Conservation (phyloP, 2,888 invertebrate genomes). For the Limnephilus marmoratus region DNA sequence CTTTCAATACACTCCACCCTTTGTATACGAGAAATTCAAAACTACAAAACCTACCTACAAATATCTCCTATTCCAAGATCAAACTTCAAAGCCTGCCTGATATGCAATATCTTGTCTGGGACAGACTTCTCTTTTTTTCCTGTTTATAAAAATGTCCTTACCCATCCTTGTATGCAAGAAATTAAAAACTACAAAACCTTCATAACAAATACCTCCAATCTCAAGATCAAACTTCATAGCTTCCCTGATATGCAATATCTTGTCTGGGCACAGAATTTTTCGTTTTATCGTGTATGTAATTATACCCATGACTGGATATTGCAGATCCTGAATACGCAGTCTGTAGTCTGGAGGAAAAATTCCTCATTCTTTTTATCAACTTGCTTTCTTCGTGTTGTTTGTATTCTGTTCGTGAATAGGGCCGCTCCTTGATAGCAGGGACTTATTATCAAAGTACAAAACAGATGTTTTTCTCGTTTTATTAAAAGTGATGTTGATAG, state of each 20-base stretch:
- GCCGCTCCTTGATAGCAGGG: background rate
- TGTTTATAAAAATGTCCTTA: background rate
- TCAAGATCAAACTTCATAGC: background rate
- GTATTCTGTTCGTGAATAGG: background rate
- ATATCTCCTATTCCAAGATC: background rate
- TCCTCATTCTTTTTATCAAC: background rate
- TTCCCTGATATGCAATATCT: background rate
- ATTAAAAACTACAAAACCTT: background rate
- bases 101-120: background rate
- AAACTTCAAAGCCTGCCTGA: background rate
- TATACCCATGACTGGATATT: background rate
- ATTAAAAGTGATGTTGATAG: background rate
- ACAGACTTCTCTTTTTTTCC: background rate
- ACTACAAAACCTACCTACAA: background rate
- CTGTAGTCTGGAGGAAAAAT: conserved; percentile 20
- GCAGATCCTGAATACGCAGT: background rate
- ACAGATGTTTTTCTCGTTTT: background rate
- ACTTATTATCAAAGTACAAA: background rate
- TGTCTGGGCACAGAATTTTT: background rate
- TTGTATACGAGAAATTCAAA: background rate
- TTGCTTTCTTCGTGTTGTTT: background rate
- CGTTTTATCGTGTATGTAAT: background rate
- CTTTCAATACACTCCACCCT: background rate
- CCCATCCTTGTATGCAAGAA: background rate
- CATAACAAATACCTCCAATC: background rate